A percentile compares a stretch with the other conserved stretches of the same genome.
Evolutionary conservation across 2,888 invertebrate species (phyloP).

Genomic region (Oxystoma pomonae): DNA sequence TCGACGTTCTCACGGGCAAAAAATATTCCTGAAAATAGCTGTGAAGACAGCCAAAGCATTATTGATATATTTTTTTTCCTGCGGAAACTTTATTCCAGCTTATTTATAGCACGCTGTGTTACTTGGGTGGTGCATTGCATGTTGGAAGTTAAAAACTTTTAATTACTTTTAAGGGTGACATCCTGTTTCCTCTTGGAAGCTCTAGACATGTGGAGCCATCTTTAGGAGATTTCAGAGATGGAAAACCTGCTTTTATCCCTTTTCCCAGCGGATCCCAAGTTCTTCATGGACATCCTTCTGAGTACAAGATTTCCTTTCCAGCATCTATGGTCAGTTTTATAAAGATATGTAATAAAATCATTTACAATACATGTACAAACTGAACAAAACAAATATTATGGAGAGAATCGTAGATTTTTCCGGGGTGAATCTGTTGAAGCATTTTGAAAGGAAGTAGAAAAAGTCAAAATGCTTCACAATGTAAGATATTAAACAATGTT

Average conservation of each 20-base stretch:
- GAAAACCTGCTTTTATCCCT: conserved; percentile 6
- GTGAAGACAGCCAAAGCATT: background rate
- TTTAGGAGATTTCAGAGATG: conserved; percentile 6
- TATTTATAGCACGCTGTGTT: too few species aligned
- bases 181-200: conserved; percentile 4
- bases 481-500: too few species aligned
- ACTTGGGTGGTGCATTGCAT: too few species aligned
- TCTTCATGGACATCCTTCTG: conserved; percentile 20
- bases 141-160: background rate
- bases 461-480: too few species aligned
- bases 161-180: conserved; percentile 18
- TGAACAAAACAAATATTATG: too few species aligned
- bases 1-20: too few species aligned
- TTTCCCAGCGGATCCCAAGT: conserved; percentile 20
- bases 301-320: conserved; percentile 29
- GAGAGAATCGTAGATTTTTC: too few species aligned
- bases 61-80: too few species aligned
- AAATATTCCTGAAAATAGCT: background rate
- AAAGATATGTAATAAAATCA: background rate
- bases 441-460: too few species aligned
- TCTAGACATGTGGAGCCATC: conserved; percentile 8
- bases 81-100: too few species aligned
- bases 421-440: too few species aligned
- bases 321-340: conserved; percentile 30
- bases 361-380: too few species aligned